Evolutionary conservation across 92 coral and sea anemone genomes (phyloP).

Genomic region (Paragorgia papillata): DNA sequence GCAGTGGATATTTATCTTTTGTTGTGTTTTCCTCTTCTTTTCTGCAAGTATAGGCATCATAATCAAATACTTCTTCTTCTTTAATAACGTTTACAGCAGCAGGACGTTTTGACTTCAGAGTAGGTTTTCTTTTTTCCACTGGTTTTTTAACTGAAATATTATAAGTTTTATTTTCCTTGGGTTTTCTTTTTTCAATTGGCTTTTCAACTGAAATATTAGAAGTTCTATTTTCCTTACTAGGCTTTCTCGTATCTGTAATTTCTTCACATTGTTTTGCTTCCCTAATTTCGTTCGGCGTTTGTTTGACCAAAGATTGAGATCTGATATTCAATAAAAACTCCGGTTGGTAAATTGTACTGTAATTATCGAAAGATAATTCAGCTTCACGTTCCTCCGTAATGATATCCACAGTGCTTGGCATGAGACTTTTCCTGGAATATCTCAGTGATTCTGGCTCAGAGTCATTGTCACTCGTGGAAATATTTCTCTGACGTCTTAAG

Average conservation of each 20-base stretch:
- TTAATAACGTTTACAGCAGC: background rate
- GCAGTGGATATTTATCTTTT: background rate
- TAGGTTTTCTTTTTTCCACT: no score
- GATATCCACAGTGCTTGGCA: background rate
- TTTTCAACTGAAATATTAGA: background rate
- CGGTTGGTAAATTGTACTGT: conserved; percentile 39
- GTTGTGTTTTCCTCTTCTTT: background rate
- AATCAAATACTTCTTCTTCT: background rate
- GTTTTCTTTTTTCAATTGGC: no score
- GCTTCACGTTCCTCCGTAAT: conserved; percentile 6
- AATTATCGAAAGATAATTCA: conserved; percentile 39
- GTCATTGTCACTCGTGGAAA: conserved; percentile 37
- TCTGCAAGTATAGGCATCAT: background rate
- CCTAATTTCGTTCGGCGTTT: background rate
- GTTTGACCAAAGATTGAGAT: conserved; percentile 8
- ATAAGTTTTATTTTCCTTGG: background rate
- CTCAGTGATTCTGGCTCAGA: conserved; percentile 36
- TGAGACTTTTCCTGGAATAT: conserved; percentile 4
- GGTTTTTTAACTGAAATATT: background rate
- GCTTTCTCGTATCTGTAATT: background rate
- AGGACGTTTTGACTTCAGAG: no score
- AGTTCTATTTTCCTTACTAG: background rate
- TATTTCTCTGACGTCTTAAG: background rate
- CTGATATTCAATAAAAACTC: conserved; percentile 30
- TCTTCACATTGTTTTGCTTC: background rate